These are phyloP conservation scores for Monoplex corrugatus DNA, from an alignment of 2,888 invertebrate species.

Conservation along the genomic window DNA sequence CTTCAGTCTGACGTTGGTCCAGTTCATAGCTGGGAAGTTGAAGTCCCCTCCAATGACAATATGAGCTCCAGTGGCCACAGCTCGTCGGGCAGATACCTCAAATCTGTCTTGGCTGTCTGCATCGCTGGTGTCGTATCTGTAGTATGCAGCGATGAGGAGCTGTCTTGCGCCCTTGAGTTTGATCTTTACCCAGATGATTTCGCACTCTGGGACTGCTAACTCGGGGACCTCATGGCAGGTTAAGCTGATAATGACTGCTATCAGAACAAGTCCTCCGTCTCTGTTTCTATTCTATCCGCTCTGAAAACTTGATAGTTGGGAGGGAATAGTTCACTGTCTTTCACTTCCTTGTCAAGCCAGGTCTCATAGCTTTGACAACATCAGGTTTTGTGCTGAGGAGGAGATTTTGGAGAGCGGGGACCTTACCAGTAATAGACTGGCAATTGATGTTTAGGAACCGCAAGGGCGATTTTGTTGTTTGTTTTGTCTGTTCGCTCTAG, in stretches of 20 bases:
- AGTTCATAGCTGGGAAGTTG: not conserved
- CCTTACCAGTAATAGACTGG: slow-evolving; percentile 2
- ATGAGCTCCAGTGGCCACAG: not conserved
- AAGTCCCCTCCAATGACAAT: not conserved
- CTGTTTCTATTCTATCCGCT: not conserved
- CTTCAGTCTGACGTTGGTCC: not conserved
- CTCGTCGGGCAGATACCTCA: not conserved
- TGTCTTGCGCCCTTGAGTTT: not conserved
- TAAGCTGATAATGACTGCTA: not conserved
- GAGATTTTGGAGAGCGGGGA: not conserved
- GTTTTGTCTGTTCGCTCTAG: not conserved
- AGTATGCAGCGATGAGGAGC: not conserved
- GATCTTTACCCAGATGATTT: not conserved
- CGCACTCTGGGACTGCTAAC: not conserved
- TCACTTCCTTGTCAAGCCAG: not conserved
- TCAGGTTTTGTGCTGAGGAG: slow-evolving; percentile 18
- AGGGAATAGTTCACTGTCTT: not conserved
- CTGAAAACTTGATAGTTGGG: not conserved
- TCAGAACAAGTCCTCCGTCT: not conserved
- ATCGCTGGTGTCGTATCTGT: not conserved
- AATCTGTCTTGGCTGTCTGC: not conserved
- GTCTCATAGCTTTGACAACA: not conserved
- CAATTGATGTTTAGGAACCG: not conserved
- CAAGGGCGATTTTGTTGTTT: not conserved
- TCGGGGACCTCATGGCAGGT: slow-evolving; percentile 1